Evolutionary conservation across 1,140 invertebrate genomes (phyloP).

Genomic region (Helicoverpa armigera): DNA sequence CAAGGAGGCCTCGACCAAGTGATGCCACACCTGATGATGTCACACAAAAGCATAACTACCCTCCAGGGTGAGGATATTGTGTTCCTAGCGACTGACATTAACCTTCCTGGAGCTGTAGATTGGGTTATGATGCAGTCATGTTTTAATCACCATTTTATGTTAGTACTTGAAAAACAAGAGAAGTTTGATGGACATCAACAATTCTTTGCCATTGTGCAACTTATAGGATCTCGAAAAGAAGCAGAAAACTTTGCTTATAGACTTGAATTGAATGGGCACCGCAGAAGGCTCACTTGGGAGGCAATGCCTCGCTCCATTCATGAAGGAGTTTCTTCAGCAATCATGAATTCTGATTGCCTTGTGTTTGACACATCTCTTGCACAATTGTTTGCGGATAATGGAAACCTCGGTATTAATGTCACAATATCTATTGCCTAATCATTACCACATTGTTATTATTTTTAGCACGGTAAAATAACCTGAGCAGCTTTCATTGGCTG

Average conservation of each 20-base stretch:
- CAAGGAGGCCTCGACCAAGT: slow-evolving; percentile 97
- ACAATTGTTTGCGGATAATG: slow-evolving; percentile 99
- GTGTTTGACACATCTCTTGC: slow-evolving; percentile 99
- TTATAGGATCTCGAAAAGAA: slow-evolving; percentile 99
- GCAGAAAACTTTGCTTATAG: slow-evolving; percentile 99
- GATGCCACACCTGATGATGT: slow-evolving; percentile 99
- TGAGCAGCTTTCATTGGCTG: slow-evolving; percentile 56
- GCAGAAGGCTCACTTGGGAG: slow-evolving; percentile 98
- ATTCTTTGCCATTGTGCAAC: slow-evolving; percentile 99
- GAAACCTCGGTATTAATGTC: slow-evolving; percentile 99
- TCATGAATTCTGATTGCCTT: slow-evolving; percentile 99
- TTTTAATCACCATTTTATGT: slow-evolving; percentile 99
- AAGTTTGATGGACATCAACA: slow-evolving; percentile 99
- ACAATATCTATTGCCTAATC: slow-evolving; percentile 96
- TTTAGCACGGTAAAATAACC: slow-evolving; percentile 55
- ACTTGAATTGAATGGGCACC: slow-evolving; percentile 98
- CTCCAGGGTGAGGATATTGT: slow-evolving; percentile 99
- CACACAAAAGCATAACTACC: slow-evolving; percentile 99
- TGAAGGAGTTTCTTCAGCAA: slow-evolving; percentile 99
- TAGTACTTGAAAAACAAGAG: slow-evolving; percentile 99
- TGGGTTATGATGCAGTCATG: slow-evolving; percentile 99
- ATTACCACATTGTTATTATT: slow-evolving; percentile 60
- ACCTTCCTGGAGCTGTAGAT: slow-evolving; percentile 99
- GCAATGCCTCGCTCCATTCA: slow-evolving; percentile 99
- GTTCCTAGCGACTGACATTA: slow-evolving; percentile 99